Evolutionary conservation across 2,113 vertebrate species (phyloP).

Genomic region (Nycticryphes semicollaris): DNA sequence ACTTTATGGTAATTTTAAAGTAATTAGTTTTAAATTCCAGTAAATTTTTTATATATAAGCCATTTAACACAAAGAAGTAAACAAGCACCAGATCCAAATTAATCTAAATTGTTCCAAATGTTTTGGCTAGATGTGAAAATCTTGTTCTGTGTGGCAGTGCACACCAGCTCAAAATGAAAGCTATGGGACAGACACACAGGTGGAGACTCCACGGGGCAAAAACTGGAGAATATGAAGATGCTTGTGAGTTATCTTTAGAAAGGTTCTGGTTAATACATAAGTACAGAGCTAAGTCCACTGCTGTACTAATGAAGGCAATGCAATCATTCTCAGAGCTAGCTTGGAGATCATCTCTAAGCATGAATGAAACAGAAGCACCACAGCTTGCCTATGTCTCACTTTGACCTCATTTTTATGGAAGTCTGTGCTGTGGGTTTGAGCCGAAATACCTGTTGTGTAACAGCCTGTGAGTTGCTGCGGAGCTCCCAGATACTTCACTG

Average conservation of each 20-base stretch:
- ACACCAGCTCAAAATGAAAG: slow-evolving; percentile 71
- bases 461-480: not conserved
- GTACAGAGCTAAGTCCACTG: not conserved
- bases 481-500: not conserved
- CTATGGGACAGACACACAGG: slow-evolving; percentile 69
- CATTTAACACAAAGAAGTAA: not conserved
- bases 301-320: fast-evolving
- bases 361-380: not conserved
- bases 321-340: not conserved
- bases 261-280: not conserved
- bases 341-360: not conserved
- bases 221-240: slow-evolving; percentile 76
- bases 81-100: not conserved
- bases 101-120: not conserved
- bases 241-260: not conserved
- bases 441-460: not conserved
- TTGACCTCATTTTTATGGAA: not conserved
- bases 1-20: not conserved
- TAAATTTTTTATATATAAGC: not conserved
- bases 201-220: slow-evolving; percentile 63
- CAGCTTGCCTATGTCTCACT: not conserved
- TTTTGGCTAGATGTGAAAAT: slow-evolving; percentile 62
- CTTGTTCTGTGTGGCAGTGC: slow-evolving; percentile 65
- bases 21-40: not conserved
- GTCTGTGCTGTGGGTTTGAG: not conserved